Percentiles rank a stretch among this genome's conserved stretches.
Conservation (phyloP, 2,113 vertebrate genomes). For the Salvator merianae region DNA sequence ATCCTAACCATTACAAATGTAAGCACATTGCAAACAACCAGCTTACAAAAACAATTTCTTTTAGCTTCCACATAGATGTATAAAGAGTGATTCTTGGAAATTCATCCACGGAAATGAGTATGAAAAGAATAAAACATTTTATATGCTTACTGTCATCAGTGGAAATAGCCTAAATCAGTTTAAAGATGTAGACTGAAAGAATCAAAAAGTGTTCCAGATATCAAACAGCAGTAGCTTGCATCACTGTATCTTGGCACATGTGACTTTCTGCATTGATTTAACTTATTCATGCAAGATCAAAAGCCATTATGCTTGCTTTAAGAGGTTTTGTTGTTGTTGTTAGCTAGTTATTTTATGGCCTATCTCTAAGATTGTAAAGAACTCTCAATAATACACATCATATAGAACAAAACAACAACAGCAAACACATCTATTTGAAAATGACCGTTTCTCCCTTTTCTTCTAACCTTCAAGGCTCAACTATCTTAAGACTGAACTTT, state of each 20-base stretch:
- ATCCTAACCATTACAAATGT: background rate
- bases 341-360: too few species aligned
- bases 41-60: background rate
- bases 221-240: background rate
- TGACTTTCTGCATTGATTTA: background rate
- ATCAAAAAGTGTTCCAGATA: background rate
- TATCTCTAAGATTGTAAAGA: background rate
- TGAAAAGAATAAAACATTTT: background rate
- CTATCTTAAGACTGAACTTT: too few species aligned
- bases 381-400: background rate
- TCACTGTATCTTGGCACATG: background rate
- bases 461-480: too few species aligned
- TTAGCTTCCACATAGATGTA: background rate
- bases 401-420: background rate
- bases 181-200: background rate
- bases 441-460: too few species aligned
- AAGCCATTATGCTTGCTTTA: background rate
- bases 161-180: background rate
- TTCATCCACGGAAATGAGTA: background rate
- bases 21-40: conserved; percentile 1
- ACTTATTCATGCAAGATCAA: conserved; percentile 1
- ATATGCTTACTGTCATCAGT: background rate
- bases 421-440: background rate
- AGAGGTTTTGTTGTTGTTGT: background rate
- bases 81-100: background rate